A percentile compares a stretch with the other conserved stretches of the same genome.
phyloP scores from a whole-genome alignment of 2,797 vertebrate genomes.

The Myripristis murdjan region DNA sequence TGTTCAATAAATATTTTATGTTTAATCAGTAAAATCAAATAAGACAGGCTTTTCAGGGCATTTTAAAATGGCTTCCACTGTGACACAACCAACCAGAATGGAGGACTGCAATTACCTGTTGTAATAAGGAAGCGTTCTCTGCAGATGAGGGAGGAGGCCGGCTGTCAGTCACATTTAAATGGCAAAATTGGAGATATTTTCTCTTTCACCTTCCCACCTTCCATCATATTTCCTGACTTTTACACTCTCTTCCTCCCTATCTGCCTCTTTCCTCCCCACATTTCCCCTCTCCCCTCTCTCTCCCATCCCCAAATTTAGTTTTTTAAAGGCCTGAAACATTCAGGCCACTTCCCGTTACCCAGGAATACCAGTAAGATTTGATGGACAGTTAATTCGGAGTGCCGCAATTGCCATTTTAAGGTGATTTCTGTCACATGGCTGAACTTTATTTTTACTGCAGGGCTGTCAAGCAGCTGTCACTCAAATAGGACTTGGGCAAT shows the following conservation, averaged over 20 bases:
- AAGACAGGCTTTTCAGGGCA: too few species aligned
- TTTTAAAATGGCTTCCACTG: not conserved
- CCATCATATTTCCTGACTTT: not conserved
- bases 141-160: not conserved
- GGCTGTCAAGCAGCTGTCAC: slow-evolving; percentile 12
- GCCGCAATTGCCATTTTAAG: slow-evolving; percentile 17
- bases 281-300: too few species aligned
- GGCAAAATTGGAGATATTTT: slow-evolving; percentile 2
- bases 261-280: not conserved
- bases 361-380: slow-evolving; percentile 12
- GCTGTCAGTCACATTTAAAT: slow-evolving; percentile 11
- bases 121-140: too few species aligned
- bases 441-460: slow-evolving; percentile 9
- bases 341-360: not conserved
- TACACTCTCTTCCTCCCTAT: too few species aligned
- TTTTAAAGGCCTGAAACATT: not conserved
- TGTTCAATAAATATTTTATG: too few species aligned
- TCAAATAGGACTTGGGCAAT: not conserved
- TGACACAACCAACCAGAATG: too few species aligned
- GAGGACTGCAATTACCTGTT: not conserved
- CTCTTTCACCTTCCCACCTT: not conserved
- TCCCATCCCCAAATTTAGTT: not conserved
- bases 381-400: slow-evolving; percentile 21
- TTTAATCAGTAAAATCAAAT: too few species aligned
- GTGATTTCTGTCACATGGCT: slow-evolving; percentile 34